Evolutionary conservation across 2,797 vertebrate species (phyloP).

Genomic region (Sardinella longiceps): DNA sequence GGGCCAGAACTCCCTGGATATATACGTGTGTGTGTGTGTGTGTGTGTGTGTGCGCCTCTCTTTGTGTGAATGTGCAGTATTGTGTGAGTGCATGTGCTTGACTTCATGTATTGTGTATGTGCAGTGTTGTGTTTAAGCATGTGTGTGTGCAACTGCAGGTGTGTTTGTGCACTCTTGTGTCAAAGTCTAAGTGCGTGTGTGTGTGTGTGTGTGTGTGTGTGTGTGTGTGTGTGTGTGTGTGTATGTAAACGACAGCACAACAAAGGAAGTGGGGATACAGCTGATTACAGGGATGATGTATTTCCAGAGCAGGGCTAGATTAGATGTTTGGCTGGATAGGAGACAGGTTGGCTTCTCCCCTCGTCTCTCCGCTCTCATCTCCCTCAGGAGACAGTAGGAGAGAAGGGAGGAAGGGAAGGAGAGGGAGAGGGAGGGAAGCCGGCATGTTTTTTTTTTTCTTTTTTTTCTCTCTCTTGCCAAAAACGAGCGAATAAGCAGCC

Average conservation of each 20-base stretch:
- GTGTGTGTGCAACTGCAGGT: conserved; percentile 23
- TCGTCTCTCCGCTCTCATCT: background rate
- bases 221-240: background rate
- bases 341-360: background rate
- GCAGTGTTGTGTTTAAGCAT: conserved; percentile 33
- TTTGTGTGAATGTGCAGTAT: background rate
- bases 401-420: background rate
- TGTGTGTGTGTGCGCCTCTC: conserved; percentile 25
- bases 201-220: background rate
- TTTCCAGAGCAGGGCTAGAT: conserved; percentile 3
- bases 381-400: background rate
- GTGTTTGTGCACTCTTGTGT: conserved; percentile 17
- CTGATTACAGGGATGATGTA: conserved; percentile 7
- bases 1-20: conserved; percentile 33
- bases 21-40: conserved; percentile 46
- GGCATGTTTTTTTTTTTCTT: background rate
- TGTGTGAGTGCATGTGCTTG: background rate
- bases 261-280: background rate
- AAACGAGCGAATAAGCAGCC: background rate
- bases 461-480: background rate
- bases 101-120: background rate
- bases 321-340: background rate
- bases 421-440: background rate
- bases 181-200: conserved; percentile 37
- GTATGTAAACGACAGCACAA: background rate